Conservation (phyloP, 2,113 vertebrate species). For the Ardeotis arabs region DNA sequence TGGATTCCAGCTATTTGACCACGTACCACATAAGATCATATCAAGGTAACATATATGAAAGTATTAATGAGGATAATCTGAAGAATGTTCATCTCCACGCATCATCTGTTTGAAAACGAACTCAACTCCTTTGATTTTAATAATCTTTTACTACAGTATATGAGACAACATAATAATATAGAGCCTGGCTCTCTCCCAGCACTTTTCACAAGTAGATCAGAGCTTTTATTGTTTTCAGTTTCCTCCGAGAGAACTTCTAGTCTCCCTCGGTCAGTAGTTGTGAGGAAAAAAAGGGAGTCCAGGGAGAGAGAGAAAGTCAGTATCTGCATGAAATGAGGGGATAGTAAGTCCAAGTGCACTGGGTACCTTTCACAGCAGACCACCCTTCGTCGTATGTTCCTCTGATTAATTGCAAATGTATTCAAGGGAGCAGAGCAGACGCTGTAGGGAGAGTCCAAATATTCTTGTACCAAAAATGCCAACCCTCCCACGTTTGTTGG, state of each 20-base stretch:
- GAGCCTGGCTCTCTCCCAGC: background rate
- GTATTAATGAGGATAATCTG: background rate
- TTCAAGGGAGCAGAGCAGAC: constrained; percentile 11
- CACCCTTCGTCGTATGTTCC: background rate
- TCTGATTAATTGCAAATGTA: constrained; percentile 43
- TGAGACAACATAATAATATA: background rate
- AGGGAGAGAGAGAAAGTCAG: background rate
- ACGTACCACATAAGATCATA: background rate
- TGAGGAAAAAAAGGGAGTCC: background rate
- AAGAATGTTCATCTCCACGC: background rate
- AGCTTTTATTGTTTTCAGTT: constrained; percentile 4
- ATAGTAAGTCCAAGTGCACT: background rate
- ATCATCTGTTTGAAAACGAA: background rate
- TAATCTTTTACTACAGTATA: background rate
- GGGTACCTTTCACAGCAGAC: background rate
- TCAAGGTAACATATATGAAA: background rate
- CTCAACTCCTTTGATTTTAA: background rate
- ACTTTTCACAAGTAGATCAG: background rate
- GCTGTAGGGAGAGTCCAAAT: background rate
- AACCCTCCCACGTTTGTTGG: background rate
- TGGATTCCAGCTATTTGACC: constrained; percentile 49
- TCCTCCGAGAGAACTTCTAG: background rate
- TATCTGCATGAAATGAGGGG: background rate
- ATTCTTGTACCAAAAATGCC: background rate
- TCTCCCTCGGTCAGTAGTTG: background rate